Evolutionary conservation across 2,113 vertebrate genomes (phyloP), one percentile per base, ranked within the genome.

Genomic region (Callipepla californica): DNA sequence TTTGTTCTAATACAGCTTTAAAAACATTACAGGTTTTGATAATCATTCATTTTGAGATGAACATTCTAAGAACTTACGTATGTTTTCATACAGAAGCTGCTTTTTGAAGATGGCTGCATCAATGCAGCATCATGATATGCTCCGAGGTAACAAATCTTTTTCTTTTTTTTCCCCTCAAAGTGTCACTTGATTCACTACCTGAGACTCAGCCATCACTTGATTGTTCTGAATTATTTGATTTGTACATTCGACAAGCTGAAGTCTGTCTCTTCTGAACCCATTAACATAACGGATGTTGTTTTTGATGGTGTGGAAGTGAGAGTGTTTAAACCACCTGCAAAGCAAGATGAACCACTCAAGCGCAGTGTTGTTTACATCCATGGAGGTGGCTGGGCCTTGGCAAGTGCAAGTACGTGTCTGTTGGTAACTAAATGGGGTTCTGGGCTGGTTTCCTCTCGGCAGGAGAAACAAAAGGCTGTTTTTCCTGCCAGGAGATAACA

Each of bases 351-450:
- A 53, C 96, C 89, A 1, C 97, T 98, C 79, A 99, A 96, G 82
- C 98, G 99, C 78, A 97, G 98, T 1, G 76, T 99, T 28, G 22
- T 99, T 66, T 99, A 99, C 58, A 98, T 99, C 94, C 99, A 99
- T 0, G 99, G 99, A 59, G 99, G 99, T 16, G 99, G 99, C 69
- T 99, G 99, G 99, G 98, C 99, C 16, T 93, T 99, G 63, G 97
- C 98, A 79, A 99, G 99, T 45, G 98, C 98, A 96, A 98, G 99
- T 99, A 98, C 81, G 99, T 98, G 48, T 68, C 85, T 91, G 68
- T 23, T 40, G n/a, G 50, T 82, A 87, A 83, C 74, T 83, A 72
- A 90, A 87, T 2, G n/a, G 66, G 14, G 51, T 91, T 72, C 21
- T 50, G 72, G n/a, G 61, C 44, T 80, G 38, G 11, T 70, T 80